These are phyloP conservation scores for Achatina immaculata DNA, from an alignment of 1,140 invertebrate species.

Conservation along the genomic window DNA sequence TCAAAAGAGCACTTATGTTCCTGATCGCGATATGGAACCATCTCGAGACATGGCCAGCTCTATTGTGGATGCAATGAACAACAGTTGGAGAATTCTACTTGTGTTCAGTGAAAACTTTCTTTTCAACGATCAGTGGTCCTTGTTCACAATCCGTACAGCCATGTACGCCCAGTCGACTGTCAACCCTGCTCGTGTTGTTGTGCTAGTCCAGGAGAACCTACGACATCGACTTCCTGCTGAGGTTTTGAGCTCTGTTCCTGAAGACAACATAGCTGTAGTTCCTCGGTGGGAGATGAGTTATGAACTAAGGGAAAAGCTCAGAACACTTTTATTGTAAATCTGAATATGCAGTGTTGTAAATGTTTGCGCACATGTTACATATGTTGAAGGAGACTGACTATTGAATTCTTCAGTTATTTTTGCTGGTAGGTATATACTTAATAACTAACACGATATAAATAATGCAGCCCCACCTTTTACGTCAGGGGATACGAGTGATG, in stretches of 20 bases:
- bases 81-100: slow-evolving; percentile 13
- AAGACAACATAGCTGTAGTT: slow-evolving; percentile 10
- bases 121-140: slow-evolving; percentile 3
- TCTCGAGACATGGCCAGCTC: background rate
- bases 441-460: no score
- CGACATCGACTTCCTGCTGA: background rate
- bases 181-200: background rate
- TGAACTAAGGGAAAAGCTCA: background rate
- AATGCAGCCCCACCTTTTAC: no score
- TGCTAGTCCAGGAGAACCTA: background rate
- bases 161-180: background rate
- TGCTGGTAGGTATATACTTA: no score
- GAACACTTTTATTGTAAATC: background rate
- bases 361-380: no score
- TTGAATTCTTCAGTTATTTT: no score
- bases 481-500: no score
- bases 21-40: background rate
- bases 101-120: slow-evolving; percentile 1
- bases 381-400: no score
- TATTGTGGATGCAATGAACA: slow-evolving; percentile 23
- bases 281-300: background rate
- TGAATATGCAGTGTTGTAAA: no score
- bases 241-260: background rate
- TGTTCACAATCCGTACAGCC: slow-evolving; percentile 4
- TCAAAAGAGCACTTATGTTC: background rate